These are phyloP conservation scores for Rhabdomys dilectus DNA, from an alignment of 2,113 vertebrate genomes.

Conservation along the genomic window DNA sequence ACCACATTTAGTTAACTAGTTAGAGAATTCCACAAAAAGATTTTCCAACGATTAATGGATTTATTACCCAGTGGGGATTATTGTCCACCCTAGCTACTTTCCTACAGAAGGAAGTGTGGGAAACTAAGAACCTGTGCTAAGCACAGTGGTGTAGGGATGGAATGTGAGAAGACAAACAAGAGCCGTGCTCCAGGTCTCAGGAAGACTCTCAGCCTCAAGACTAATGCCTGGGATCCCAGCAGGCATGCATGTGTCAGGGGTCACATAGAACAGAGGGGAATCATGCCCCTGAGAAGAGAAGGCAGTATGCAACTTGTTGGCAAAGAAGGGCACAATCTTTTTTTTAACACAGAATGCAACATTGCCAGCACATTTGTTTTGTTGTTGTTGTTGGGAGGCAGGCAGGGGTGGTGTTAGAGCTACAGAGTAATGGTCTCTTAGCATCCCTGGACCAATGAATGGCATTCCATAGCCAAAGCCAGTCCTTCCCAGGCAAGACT, in stretches of 20 bases:
- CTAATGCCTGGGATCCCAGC: neutral
- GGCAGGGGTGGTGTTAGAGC: neutral
- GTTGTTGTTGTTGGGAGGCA: neutral
- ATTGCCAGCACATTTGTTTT: neutral
- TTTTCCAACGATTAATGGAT: neutral
- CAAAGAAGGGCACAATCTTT: too few relatives aligned
- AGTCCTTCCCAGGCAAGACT: neutral
- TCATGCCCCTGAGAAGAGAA: neutral
- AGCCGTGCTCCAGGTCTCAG: neutral
- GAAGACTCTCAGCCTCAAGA: neutral
- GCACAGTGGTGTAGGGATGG: neutral
- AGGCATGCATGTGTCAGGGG: neutral
- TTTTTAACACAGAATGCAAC: neutral
- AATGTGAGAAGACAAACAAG: neutral
- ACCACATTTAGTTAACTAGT: neutral
- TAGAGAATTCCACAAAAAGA: neutral
- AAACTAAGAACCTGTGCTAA: conserved; percentile 1
- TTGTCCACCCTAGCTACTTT: neutral
- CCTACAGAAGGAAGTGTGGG: conserved; percentile 33
- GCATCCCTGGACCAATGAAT: neutral
- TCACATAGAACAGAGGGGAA: neutral
- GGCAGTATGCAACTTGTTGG: neutral
- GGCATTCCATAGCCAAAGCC: neutral
- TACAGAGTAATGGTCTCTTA: neutral
- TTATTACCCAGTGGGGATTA: neutral